A percentile compares a stretch with the other conserved stretches of the same genome.
Conservation (phyloP, 2,113 vertebrate genomes). For the Leptocoma aspasia region DNA sequence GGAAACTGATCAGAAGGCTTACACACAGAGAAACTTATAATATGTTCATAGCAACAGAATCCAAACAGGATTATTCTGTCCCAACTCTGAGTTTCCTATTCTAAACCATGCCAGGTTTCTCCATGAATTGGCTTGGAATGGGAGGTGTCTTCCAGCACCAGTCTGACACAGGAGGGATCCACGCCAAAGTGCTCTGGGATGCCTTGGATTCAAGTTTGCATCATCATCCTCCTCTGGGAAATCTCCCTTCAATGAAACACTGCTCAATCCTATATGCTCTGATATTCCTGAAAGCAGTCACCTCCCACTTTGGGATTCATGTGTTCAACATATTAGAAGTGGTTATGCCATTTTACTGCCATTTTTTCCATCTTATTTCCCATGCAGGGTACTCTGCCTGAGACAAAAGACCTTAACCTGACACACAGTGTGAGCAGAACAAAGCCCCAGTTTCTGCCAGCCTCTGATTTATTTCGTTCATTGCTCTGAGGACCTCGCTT, state of each 20-base stretch:
- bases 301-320: background rate
- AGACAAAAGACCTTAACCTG: background rate
- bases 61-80: background rate
- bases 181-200: accelerated
- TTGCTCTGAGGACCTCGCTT: background rate
- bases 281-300: background rate
- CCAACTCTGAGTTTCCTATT: background rate
- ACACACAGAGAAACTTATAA: no score
- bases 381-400: background rate
- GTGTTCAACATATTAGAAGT: background rate
- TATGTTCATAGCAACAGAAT: no score
- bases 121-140: accelerated
- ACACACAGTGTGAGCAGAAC: background rate
- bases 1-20: no score
- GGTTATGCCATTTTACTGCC: background rate
- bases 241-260: background rate
- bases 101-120: background rate
- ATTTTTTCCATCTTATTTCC: background rate
- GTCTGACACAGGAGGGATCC: background rate
- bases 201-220: background rate
- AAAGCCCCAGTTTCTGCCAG: background rate
- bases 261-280: background rate
- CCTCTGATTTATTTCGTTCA: background rate
- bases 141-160: background rate
- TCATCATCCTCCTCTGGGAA: background rate